Evolutionary conservation across 2,113 vertebrate genomes (phyloP).

Genomic region (Opisthocomus hoazin): DNA sequence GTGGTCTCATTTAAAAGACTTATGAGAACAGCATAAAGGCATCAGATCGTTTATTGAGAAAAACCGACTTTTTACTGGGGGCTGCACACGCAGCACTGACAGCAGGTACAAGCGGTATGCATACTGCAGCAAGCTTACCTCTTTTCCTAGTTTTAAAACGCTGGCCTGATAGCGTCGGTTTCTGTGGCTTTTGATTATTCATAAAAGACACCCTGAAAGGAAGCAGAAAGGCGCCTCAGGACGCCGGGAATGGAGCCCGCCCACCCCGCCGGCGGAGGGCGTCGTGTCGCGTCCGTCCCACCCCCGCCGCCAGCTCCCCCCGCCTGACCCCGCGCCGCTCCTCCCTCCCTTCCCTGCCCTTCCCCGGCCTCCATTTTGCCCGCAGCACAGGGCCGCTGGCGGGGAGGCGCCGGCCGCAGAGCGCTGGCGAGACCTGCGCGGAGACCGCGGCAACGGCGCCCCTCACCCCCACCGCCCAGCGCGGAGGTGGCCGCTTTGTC

Average conservation of each 20-base stretch:
- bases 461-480: not conserved
- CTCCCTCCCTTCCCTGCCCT: not conserved
- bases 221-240: not conserved
- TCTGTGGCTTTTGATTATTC: constrained; percentile 99
- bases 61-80: fast-evolving
- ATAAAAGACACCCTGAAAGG: constrained; percentile 95
- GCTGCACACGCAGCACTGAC: fast-evolving
- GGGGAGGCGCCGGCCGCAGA: not conserved
- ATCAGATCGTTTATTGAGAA: fast-evolving
- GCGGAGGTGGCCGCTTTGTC: too few relatives aligned
- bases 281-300: too few relatives aligned
- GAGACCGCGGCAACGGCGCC: not conserved
- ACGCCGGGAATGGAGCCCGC: not conserved
- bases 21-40: fast-evolving
- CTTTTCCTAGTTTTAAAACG: constrained; percentile 99
- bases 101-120: fast-evolving
- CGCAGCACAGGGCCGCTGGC: not conserved
- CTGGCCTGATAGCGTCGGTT: constrained; percentile 99
- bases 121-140: constrained; percentile 68
- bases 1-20: fast-evolving
- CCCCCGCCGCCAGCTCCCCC: not conserved
- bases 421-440: not conserved
- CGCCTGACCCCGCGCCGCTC: not conserved
- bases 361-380: not conserved
- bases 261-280: not conserved